Base-by-base conservation (phyloP, 1,140 invertebrate species). In the Popillia japonica region DNA sequence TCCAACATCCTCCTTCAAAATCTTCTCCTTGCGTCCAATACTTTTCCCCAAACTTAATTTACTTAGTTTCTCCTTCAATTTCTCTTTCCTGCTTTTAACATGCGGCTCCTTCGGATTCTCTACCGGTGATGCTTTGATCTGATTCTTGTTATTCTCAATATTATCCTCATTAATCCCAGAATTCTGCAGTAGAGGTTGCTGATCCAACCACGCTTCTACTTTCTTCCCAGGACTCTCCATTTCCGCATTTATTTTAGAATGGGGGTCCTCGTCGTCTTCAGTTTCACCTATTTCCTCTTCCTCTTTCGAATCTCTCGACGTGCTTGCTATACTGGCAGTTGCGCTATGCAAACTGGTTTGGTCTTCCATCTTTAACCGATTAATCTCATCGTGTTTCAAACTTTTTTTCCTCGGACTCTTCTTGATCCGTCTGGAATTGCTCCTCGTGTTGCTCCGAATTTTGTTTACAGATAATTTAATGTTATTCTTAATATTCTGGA, bases 401-500 rank as follows among this genome's bases (percentile, higher is more conserved):
- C 41, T 74, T 42, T 74, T 74, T 34, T 74, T 74, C 10, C 41
- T 40, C 3, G 72, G 41, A 10, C 34, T 74, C 41, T 74, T 74
- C 42, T 74, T 74, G 17, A 40, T 11, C 22, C 41, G 14, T 8
- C 27, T 74, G 17, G 72, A 74, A 17, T 40, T 40, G 17, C 34
- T 74, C 22, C 72, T 40, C n/a, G n/a, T n/a, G 4, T 74, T 74
- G 1, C 11, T 72, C 14, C 64, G n/a, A 27, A 74, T 74, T n/a
- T 41, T 74, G 17, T 74, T 74, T 2, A 74, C 72, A 2, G 72
- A 74, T 20, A 74, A 41, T 74, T 74, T 74, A 17, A 74, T 74
- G 17, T 74, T 74, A 20, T 74, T 74, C 34, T 74, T 74, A 4
- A 74, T 74, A 11, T 74, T 74, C 40, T 74, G 72, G 40, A 74